Conservation (phyloP, 1,140 invertebrate genomes). For the silkworm (Bombyx mori) region ASM3026992v2 NC_085127.1:10260001-10260500, state of each 20-base stretch:
- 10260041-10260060: conserved; percentile 29
- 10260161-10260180: conserved; percentile 24
- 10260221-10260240: conserved; percentile 15
- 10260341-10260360: too few species aligned
- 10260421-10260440: too few species aligned
- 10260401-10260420: too few species aligned
- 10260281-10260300: conserved; percentile 6
- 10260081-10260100: conserved; percentile 24
- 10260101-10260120: conserved; percentile 25
- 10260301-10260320: too few species aligned
- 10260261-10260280: conserved; percentile 17
- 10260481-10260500: too few species aligned
- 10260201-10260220: conserved; percentile 40
- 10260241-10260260: conserved; percentile 34
- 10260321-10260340: too few species aligned
- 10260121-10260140: conserved; percentile 32
- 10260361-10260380: too few species aligned
- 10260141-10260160: conserved; percentile 13
- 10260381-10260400: too few species aligned
- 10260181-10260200: conserved; percentile 33
- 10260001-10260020: conserved; percentile 6
- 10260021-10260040: conserved; percentile 18
- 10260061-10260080: conserved; percentile 28
- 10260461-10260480: too few species aligned
- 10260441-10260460: too few species aligned